phyloP scores from a whole-genome alignment of 2,113 vertebrate genomes.

The Nothoprocta perdicaria region DNA sequence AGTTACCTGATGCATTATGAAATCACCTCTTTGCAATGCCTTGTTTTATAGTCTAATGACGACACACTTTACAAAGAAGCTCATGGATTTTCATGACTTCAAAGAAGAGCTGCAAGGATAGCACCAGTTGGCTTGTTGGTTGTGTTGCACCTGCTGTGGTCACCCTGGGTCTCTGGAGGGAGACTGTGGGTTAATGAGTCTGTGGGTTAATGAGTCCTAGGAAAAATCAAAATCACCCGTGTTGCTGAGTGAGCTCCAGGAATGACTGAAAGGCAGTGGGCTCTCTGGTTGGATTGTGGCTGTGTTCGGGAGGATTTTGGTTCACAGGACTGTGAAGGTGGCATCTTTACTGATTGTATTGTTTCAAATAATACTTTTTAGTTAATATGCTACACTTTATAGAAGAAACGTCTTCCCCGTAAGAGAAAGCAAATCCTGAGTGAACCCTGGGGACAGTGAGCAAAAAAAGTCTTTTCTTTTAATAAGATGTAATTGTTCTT shows the following conservation, averaged over 20 bases:
- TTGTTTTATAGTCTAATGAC: background rate
- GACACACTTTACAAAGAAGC: background rate
- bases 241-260: background rate
- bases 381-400: background rate
- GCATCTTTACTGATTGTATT: background rate
- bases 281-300: background rate
- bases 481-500: background rate
- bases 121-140: constrained; percentile 19
- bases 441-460: background rate
- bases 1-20: constrained; percentile 3
- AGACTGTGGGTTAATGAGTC: constrained; percentile 27
- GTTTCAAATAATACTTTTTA: no score
- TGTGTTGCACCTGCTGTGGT: constrained; percentile 18
- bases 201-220: constrained; percentile 7
- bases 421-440: background rate
- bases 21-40: background rate
- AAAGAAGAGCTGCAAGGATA: background rate
- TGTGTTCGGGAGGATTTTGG: background rate
- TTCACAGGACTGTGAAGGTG: background rate
- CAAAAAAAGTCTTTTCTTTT: background rate
- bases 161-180: background rate
- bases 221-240: background rate
- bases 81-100: background rate
- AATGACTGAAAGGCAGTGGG: background rate
- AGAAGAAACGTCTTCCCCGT: background rate